phyloP scores from a whole-genome alignment of 2,888 invertebrate genomes.

The Drosophila mulleri region DNA sequence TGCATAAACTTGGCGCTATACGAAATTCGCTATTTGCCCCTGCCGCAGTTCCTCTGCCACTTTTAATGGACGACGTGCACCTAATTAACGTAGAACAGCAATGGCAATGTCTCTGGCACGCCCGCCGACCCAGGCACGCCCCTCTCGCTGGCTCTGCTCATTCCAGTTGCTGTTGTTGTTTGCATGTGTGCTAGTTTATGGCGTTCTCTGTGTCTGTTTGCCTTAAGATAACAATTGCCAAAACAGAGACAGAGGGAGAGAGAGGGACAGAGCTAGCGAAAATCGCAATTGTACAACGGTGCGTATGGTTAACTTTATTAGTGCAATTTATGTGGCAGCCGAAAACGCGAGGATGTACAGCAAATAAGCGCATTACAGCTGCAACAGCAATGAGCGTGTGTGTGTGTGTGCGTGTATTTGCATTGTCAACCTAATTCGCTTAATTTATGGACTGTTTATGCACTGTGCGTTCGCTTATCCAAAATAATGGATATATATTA shows the following conservation, averaged over 20 bases:
- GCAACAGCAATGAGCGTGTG: slow-evolving; percentile 19
- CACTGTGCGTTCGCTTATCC: slow-evolving; percentile 1
- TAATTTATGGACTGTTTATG: slow-evolving; percentile 56
- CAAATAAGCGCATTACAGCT: slow-evolving; percentile 61
- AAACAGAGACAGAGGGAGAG: neutral
- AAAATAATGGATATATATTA: neutral
- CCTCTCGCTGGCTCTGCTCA: neutral
- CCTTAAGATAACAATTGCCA: slow-evolving; percentile 67
- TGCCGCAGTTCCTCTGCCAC: slow-evolving; percentile 36
- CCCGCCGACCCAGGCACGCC: neutral
- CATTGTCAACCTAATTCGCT: slow-evolving; percentile 42
- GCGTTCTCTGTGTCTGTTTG: slow-evolving; percentile 66
- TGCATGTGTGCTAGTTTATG: slow-evolving; percentile 61
- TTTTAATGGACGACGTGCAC: slow-evolving; percentile 68
- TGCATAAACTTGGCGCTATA: slow-evolving; percentile 69
- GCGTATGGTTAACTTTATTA: slow-evolving; percentile 78
- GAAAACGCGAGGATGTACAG: slow-evolving; percentile 44
- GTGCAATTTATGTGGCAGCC: slow-evolving; percentile 65
- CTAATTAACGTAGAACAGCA: slow-evolving; percentile 71
- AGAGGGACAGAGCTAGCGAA: neutral
- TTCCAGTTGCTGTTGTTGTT: slow-evolving; percentile 29
- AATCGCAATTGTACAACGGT: slow-evolving; percentile 47
- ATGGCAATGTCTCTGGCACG: slow-evolving; percentile 36
- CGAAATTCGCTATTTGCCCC: slow-evolving; percentile 19
- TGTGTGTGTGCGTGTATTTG: slow-evolving; percentile 15